These are phyloP conservation scores for Falcaria lacertinaria DNA, from an alignment of 2,888 invertebrate genomes.

Conservation along the genomic window DNA sequence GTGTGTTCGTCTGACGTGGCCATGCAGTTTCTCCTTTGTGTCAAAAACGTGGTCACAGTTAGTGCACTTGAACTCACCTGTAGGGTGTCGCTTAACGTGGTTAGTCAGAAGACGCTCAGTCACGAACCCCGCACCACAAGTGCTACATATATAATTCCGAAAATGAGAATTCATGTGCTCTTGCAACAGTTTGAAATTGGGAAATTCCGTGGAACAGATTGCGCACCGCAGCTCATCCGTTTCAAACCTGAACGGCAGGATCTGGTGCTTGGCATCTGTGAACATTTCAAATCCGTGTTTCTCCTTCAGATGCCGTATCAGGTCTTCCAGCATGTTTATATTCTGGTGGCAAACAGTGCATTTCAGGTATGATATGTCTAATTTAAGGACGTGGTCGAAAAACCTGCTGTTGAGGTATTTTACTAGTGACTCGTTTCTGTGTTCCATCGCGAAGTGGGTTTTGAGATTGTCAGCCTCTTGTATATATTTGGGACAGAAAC, in stretches of 20 bases:
- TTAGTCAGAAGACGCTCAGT: constrained; percentile 29
- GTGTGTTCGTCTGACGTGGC: constrained; percentile 25
- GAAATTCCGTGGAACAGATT: constrained; percentile 36
- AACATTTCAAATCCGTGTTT: constrained; percentile 31
- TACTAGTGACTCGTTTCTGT: constrained; percentile 34
- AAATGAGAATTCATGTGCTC: constrained; percentile 60
- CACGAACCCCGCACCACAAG: constrained; percentile 42
- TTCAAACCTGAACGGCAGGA: constrained; percentile 57
- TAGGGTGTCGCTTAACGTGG: constrained; percentile 41
- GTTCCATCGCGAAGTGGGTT: constrained; percentile 43
- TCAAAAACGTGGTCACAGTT: constrained; percentile 44
- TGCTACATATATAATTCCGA: constrained; percentile 43
- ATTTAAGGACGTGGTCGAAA: constrained; percentile 38
- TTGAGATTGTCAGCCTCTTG: constrained; percentile 36
- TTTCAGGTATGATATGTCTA: constrained; percentile 46
- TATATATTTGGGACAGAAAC: constrained; percentile 37
- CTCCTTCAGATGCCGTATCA: constrained; percentile 33
- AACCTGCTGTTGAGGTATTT: constrained; percentile 29
- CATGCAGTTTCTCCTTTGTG: constrained; percentile 17
- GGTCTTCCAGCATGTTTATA: constrained; percentile 30
- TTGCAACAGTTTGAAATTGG: constrained; percentile 46
- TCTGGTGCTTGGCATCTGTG: constrained; percentile 41
- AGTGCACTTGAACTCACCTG: constrained; percentile 41
- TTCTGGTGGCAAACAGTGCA: constrained; percentile 40
- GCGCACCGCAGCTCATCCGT: constrained; percentile 41